Evolutionary conservation across 2,113 vertebrate species (phyloP).

Genomic region (Callorhinus ursinus): DNA sequence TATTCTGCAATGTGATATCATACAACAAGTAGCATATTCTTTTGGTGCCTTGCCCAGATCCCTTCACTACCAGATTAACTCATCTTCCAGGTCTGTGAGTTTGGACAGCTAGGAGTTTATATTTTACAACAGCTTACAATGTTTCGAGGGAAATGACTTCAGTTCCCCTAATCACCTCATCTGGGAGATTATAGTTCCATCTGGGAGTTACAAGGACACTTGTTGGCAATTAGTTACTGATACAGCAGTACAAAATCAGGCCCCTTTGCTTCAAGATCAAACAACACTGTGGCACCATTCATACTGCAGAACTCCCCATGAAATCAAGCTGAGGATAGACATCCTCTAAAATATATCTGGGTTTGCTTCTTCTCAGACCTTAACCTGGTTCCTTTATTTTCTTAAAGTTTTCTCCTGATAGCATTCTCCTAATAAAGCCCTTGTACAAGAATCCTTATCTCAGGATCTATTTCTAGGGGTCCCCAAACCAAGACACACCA

Average conservation of each 20-base stretch:
- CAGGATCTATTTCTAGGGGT: background rate
- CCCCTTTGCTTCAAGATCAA: background rate
- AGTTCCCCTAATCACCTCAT: background rate
- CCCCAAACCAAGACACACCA: background rate
- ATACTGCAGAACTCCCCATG: background rate
- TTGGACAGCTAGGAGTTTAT: background rate
- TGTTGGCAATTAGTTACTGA: background rate
- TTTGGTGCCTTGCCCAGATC: background rate
- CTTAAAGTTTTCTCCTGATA: background rate
- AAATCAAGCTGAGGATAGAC: background rate
- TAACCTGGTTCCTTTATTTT: background rate
- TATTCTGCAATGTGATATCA: background rate
- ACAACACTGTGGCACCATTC: no score
- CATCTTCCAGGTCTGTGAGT: background rate
- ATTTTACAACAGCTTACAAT: background rate
- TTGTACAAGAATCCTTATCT: background rate
- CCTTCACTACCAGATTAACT: background rate
- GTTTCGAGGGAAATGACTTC: conserved; percentile 27
- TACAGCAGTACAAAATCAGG: background rate
- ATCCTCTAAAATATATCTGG: background rate
- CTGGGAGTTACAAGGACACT: background rate
- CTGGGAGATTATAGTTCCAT: conserved; percentile 30
- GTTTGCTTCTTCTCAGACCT: background rate
- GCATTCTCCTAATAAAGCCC: background rate
- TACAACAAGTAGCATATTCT: background rate